Evolutionary conservation across 2,797 vertebrate genomes (phyloP), one percentile per base, ranked within the genome.

Genomic region (Falco biarmicus): DNA sequence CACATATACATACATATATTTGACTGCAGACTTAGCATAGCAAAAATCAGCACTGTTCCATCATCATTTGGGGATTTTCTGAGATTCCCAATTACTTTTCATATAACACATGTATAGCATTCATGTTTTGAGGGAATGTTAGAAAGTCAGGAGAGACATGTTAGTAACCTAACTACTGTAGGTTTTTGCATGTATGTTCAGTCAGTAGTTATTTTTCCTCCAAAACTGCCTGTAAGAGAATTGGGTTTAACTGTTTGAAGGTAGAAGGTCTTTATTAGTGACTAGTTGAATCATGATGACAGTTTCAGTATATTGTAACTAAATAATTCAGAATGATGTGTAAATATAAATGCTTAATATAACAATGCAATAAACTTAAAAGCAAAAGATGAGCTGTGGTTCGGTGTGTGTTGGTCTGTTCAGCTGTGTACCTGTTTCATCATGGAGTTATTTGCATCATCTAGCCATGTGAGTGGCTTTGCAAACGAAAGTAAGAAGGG

Each of bases 271-370:
- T 88, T 83, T 77, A 4, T 43, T 75, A 89, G 54, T 87, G 32
- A 82, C 20, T 87, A 79, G 85, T 29, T 41, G 61, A 76, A 54
- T 50, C 48, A 26, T 24, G 6, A 68, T 89, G 83, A 89, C 32
- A n/a, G n/a, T 79, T 83, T 87, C 64, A 41, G 11, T 86, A 22
- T 78, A 59, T 87, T 90, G 37, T 93, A 95, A 78, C 76, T 85
- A 92, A 95, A 75, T 68, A 92, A 84, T 85, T 87, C 85, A 93
- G 64, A 81, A 69, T 80, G 94, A 53, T 66, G 21, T 95, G 88
- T 96, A 95, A 96, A 95, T 96, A 96, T 16, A 82, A 96, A 93
- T 87, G 87, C 76, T 93, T 96, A 96, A 95, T 89, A 87, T 90
- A 96, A 91, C 69, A 91, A 80, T 66, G 69, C 10, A 60, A 73